Percentiles rank a stretch among this genome's conserved stretches.
These are phyloP conservation scores for Pygocentrus nattereri DNA, from an alignment of 2,797 vertebrate species.

Conservation along the genomic window DNA sequence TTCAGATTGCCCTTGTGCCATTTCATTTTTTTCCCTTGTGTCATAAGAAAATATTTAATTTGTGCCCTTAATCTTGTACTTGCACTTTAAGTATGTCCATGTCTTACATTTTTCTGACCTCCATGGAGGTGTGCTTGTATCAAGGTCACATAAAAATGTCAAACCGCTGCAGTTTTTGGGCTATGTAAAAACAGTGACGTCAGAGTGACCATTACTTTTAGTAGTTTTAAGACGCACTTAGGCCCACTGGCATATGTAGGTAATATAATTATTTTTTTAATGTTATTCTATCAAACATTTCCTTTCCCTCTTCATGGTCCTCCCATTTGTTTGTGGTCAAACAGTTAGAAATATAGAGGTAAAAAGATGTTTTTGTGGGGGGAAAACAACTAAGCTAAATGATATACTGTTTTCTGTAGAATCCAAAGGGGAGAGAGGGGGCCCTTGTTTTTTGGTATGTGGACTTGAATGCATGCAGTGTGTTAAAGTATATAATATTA, in stretches of 20 bases:
- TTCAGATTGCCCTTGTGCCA: constrained; percentile 28
- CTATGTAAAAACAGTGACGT: constrained; percentile 45
- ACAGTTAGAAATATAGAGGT: constrained; percentile 43
- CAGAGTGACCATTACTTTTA: constrained; percentile 18
- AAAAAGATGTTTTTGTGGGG: constrained; percentile 30
- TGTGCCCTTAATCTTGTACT: constrained; percentile 34
- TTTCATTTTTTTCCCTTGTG: constrained; percentile 17
- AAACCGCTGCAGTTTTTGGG: constrained; percentile 56
- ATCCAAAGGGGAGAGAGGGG: constrained; percentile 1
- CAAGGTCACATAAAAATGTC: constrained; percentile 21
- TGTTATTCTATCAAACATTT: neutral
- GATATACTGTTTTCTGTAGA: constrained; percentile 26
- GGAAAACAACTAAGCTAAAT: neutral
- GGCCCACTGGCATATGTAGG: constrained; percentile 17
- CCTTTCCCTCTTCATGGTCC: constrained; percentile 6
- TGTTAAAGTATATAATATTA: constrained; percentile 75
- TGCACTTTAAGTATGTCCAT: constrained; percentile 41
- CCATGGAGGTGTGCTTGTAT: constrained; percentile 23
- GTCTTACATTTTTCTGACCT: constrained; percentile 35
- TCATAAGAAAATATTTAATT: constrained; percentile 42
- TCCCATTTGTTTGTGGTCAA: constrained; percentile 33
- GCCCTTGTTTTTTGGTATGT: constrained; percentile 66
- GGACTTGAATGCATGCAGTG: constrained; percentile 78
- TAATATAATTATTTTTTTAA: neutral
- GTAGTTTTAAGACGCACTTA: constrained; percentile 26